Evolutionary conservation across 2,797 vertebrate genomes (phyloP).

Genomic region (Holocentrus rufus): DNA sequence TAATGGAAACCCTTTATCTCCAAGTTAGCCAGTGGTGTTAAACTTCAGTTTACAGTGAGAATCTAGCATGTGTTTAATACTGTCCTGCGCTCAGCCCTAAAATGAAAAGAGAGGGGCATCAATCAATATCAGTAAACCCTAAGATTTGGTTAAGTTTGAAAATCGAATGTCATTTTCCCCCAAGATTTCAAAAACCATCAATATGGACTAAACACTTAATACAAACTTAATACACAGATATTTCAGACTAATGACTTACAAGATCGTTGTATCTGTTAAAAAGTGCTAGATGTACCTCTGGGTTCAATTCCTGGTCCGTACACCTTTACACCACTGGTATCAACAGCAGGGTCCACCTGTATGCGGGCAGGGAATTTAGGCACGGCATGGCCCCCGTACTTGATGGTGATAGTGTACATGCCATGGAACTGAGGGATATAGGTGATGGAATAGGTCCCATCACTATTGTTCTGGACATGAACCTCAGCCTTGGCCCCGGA

Average conservation of each 20-base stretch:
- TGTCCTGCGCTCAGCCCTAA: not conserved
- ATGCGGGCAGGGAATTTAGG: constrained; percentile 88
- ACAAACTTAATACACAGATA: too few relatives aligned
- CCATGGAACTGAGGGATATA: constrained; percentile 89
- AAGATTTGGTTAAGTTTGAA: too few relatives aligned
- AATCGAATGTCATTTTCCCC: too few relatives aligned
- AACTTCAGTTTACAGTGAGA: not conserved
- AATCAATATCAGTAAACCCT: too few relatives aligned
- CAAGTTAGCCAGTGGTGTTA: not conserved
- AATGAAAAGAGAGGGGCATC: too few relatives aligned
- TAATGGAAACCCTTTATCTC: constrained; percentile 6
- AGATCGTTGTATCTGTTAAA: too few relatives aligned
- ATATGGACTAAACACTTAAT: not conserved
- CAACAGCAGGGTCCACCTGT: constrained; percentile 87
- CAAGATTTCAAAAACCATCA: too few relatives aligned
- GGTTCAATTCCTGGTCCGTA: constrained; percentile 93
- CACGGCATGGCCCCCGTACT: constrained; percentile 89
- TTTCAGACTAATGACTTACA: too few relatives aligned
- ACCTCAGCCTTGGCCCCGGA: constrained; percentile 90
- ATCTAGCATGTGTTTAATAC: not conserved
- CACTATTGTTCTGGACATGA: constrained; percentile 88
- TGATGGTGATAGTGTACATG: constrained; percentile 92
- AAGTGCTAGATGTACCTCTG: constrained; percentile 75
- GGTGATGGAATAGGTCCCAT: constrained; percentile 93
- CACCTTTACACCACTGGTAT: constrained; percentile 89